Conservation (phyloP, 2,113 vertebrate genomes). For the Lagopus leucura region DNA sequence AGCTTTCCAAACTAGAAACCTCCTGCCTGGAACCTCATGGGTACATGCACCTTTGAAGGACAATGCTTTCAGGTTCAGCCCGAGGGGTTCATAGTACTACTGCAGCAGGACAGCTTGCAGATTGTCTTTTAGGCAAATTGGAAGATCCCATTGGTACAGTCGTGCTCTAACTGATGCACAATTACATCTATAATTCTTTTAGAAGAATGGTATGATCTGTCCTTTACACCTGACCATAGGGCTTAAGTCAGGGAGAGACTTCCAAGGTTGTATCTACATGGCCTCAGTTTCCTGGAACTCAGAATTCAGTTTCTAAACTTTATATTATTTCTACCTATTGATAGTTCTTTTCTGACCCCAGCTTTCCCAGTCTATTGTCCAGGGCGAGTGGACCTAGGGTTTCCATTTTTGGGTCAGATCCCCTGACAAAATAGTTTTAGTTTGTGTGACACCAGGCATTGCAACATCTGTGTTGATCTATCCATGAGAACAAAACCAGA, state of each 20-base stretch:
- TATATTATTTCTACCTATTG: not conserved
- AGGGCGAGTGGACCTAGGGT: not conserved
- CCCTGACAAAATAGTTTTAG: not conserved
- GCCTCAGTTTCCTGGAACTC: not conserved
- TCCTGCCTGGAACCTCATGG: not conserved
- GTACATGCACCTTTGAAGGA: too few species aligned
- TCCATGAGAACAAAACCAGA: not conserved
- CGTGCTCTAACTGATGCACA: not conserved
- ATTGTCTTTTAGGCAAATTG: not conserved
- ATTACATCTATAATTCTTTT: not conserved
- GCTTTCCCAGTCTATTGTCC: not conserved
- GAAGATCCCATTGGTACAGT: not conserved
- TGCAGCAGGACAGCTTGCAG: not conserved
- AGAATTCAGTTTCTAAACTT: not conserved
- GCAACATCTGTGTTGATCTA: not conserved
- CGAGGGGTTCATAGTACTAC: not conserved
- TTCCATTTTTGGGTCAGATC: not conserved
- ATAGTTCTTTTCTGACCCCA: not conserved
- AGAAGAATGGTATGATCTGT: not conserved
- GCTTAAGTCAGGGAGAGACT: not conserved
- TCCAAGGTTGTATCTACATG: rapidly evolving
- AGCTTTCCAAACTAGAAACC: not conserved
- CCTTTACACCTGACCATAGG: not conserved
- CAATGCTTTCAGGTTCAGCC: not conserved
- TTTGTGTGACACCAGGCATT: not conserved